These are phyloP conservation scores for Pycnomerus fuliginosus DNA, from an alignment of 2,888 invertebrate genomes.

Conservation along the genomic window DNA sequence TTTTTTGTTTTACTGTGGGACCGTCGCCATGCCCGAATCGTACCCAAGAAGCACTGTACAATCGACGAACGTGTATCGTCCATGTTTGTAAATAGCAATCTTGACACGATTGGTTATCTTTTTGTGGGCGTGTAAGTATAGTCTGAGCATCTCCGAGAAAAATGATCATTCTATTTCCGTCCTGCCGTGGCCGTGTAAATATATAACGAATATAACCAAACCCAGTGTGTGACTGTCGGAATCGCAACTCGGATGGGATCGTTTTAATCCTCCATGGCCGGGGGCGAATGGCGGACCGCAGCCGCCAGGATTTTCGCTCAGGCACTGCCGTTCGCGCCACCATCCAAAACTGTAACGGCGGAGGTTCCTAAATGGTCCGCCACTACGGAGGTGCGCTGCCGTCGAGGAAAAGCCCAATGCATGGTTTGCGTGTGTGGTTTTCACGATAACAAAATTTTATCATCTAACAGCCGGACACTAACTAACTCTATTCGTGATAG, in stretches of 20 bases:
- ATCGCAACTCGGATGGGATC: no score
- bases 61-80: no score
- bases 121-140: no score
- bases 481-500: conserved; percentile 3
- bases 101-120: no score
- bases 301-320: conserved; percentile 55
- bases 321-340: conserved; percentile 41
- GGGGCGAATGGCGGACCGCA: conserved; percentile 52
- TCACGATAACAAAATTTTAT: conserved; percentile 24
- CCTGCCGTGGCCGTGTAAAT: no score
- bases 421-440: conserved; percentile 44
- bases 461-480: conserved; percentile 12
- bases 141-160: no score
- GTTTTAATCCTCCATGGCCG: no score
- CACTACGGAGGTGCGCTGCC: conserved; percentile 25
- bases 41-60: no score
- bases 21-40: conserved; percentile 18
- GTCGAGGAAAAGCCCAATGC: conserved; percentile 36
- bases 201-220: no score
- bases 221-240: no score
- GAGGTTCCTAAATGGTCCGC: conserved; percentile 10
- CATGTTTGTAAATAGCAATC: no score
- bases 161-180: no score
- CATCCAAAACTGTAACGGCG: conserved; percentile 33
- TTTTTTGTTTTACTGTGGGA: conserved; percentile 7